Evolutionary conservation across 2,888 invertebrate genomes (phyloP).

Genomic region (Chrysopilus asiliformis): DNA sequence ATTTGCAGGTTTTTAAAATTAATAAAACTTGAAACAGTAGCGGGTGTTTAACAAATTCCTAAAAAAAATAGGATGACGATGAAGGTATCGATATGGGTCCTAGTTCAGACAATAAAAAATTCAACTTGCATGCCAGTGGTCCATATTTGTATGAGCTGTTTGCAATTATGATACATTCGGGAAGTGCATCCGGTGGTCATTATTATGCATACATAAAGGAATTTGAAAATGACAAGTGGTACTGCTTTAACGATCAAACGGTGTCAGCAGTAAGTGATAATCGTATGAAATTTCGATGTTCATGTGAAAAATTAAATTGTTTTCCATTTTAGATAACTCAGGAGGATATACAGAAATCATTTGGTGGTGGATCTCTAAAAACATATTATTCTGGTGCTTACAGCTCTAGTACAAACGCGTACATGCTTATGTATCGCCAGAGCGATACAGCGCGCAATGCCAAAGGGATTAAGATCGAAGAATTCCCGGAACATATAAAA

Average conservation of each 20-base stretch:
- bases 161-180: slow-evolving; percentile 85
- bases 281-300: neutral
- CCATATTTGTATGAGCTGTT: slow-evolving; percentile 75
- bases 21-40: slow-evolving; percentile 14
- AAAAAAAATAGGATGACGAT: slow-evolving; percentile 51
- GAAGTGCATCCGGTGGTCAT: slow-evolving; percentile 80
- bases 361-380: slow-evolving; percentile 62
- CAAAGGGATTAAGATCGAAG: slow-evolving; percentile 47
- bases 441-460: slow-evolving; percentile 50
- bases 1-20: slow-evolving; percentile 21
- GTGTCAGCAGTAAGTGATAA: slow-evolving; percentile 50
- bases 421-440: slow-evolving; percentile 83
- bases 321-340: slow-evolving; percentile 70
- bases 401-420: slow-evolving; percentile 74
- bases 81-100: slow-evolving; percentile 53
- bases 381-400: slow-evolving; percentile 60
- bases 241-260: slow-evolving; percentile 77
- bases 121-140: slow-evolving; percentile 37
- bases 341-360: slow-evolving; percentile 70
- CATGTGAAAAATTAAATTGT: slow-evolving; percentile 2
- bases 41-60: too few species aligned
- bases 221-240: slow-evolving; percentile 61
- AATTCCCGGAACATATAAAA: slow-evolving; percentile 64
- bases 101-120: slow-evolving; percentile 29
- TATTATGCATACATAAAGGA: slow-evolving; percentile 87